Conservation (phyloP, 23 tunicate genomes). For the Styela clava region DNA sequence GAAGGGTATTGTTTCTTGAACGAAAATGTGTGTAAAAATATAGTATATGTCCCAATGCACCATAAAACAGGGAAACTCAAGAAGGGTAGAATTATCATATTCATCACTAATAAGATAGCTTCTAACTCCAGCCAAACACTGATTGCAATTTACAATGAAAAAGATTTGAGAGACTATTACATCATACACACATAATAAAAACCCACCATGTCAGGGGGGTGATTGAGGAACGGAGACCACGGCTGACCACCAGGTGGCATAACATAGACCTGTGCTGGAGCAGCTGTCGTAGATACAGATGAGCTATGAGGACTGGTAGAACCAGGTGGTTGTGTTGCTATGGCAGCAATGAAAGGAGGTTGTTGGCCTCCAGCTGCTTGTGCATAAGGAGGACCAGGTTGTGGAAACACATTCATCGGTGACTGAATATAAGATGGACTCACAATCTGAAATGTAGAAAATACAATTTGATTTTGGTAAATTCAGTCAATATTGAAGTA, state of each 20-base stretch:
- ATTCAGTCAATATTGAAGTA: no score
- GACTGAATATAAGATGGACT: conserved; percentile 6
- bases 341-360: conserved; percentile 21
- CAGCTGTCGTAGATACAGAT: conserved; percentile 26
- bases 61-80: no score
- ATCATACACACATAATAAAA: no score
- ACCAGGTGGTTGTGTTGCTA: conserved; percentile 25
- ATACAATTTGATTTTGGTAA: no score
- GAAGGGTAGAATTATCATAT: no score
- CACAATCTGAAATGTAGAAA: conserved; percentile 4
- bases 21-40: no score
- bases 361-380: conserved; percentile 7
- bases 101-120: no score
- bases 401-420: conserved; percentile 1
- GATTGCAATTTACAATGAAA: no score
- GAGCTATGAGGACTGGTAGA: conserved; percentile 15
- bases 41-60: no score
- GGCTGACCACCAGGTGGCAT: conserved; percentile 13
- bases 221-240: not conserved
- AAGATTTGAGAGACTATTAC: no score
- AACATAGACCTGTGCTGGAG: conserved; percentile 1
- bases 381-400: not conserved
- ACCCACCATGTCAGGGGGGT: conserved; percentile 19
- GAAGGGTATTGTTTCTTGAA: no score
- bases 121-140: no score